Evolutionary conservation across 2,113 vertebrate species (phyloP).

Genomic region (Butastur rufipennis): DNA sequence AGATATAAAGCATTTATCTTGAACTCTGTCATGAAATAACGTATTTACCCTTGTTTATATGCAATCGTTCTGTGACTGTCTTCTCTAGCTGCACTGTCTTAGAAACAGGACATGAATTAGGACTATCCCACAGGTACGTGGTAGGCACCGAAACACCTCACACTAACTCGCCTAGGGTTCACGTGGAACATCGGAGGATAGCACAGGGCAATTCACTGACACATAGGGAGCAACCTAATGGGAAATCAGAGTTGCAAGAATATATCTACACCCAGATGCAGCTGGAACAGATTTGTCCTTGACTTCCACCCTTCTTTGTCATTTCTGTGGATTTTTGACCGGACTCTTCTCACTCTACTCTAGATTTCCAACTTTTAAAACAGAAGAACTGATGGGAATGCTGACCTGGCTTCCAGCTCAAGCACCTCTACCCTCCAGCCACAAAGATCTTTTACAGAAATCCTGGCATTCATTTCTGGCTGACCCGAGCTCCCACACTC

Average conservation of each 20-base stretch:
- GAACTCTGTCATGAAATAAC: neutral
- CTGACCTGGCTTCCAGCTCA: neutral
- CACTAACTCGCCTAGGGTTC: neutral
- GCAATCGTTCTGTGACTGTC: neutral
- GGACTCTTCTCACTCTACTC: neutral
- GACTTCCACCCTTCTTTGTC: neutral
- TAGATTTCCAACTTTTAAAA: neutral
- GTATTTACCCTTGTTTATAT: neutral
- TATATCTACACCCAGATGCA: neutral
- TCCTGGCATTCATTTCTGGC: neutral
- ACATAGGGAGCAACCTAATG: neutral
- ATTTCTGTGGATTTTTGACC: neutral
- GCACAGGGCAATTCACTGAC: neutral
- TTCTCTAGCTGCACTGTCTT: neutral
- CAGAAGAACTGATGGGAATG: neutral
- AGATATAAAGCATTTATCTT: neutral
- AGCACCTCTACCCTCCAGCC: neutral
- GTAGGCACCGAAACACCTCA: neutral
- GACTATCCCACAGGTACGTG: accelerated
- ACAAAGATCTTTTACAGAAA: neutral
- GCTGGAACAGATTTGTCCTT: neutral
- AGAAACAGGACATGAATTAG: neutral
- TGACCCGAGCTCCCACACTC: neutral
- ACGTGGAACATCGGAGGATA: neutral
- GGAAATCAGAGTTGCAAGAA: neutral